Evolutionary conservation across 2,113 vertebrate species (phyloP), one percentile per base, ranked within the genome.

Genomic region (Pyxicephalus adspersus): DNA sequence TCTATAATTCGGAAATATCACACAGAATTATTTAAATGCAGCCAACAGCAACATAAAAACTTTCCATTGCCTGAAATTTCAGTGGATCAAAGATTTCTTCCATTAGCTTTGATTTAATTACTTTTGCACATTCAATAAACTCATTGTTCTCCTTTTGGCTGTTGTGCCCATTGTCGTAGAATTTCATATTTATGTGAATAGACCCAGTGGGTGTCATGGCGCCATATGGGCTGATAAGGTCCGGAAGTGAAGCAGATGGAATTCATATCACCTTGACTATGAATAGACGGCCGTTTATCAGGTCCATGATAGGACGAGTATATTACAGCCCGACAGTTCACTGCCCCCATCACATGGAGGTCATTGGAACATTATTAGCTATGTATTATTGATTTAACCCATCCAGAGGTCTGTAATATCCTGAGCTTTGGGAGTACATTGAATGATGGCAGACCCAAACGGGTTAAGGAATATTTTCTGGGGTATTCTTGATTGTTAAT

Each of bases 311-410:
- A 45, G 34, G 23, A 70, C n/a, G 26, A 70, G 38, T 45, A 51
- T 70, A 70, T 70, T 70, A 70, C 66, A 70, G 25, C 22, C 38
- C 23, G 50, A 52, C 66, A 70, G 38, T 70, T 25, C 66, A 25
- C 38, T 51, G 65, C 66, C 34, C 66, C 23, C 38, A 26, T 70
- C 45, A 70, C 45, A 70, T 22, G 9, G 51, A 52, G 66, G 66
- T 63, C 60, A 29, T 25, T 2, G 15, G 25, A 7, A 3, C 66
- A 70, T 51, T 18, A 70, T 26, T 26, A 70, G 17, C 45, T 22
- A 70, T 16, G 6, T 25, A 19, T 19, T 70, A 70, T 70, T 70
- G 66, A 70, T 51, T 70, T 51, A 51, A 70, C 22, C 66, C 66
- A 52, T 51, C 38, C 38, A 45, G 6, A 13, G 38, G 38, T 13